A percentile compares a stretch with the other conserved stretches of the same genome.
These are phyloP conservation scores for Mus caroli DNA, from an alignment of 2,797 vertebrate species.

Conservation along the genomic window DNA sequence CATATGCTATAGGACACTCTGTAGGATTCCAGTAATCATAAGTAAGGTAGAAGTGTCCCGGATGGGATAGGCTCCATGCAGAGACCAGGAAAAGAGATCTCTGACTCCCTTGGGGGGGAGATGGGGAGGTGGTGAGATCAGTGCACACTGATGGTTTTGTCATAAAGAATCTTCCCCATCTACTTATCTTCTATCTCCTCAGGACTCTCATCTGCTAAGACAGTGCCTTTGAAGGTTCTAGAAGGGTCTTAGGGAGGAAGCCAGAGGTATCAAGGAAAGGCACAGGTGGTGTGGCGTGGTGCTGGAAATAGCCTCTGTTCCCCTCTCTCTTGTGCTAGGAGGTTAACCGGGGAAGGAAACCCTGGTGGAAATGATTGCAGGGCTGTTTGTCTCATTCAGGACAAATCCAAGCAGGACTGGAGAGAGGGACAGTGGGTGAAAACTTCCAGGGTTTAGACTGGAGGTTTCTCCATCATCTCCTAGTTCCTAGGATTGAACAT, in stretches of 20 bases:
- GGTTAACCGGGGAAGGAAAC: background rate
- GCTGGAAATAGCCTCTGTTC: background rate
- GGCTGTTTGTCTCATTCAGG: background rate
- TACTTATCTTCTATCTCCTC: background rate
- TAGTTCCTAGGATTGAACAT: background rate
- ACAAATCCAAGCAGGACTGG: background rate
- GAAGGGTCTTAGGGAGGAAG: background rate
- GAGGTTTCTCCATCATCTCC: background rate
- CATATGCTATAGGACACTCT: background rate
- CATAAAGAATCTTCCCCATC: background rate
- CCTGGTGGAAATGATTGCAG: background rate
- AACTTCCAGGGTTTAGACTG: background rate
- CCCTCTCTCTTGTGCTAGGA: background rate
- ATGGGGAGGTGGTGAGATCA: background rate
- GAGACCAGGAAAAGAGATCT: background rate
- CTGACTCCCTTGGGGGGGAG: background rate
- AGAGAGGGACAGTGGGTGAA: background rate
- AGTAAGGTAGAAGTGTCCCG: background rate
- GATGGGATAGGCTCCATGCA: background rate
- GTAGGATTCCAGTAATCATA: background rate
- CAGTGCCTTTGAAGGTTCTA: background rate
- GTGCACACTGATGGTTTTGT: background rate
- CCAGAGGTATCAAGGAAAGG: background rate
- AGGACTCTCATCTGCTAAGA: background rate
- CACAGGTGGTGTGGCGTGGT: background rate